A percentile compares a stretch with the other conserved stretches of the same genome.
phyloP scores from a whole-genome alignment of 1,140 invertebrate genomes.

The Plectus sambesii region DNA sequence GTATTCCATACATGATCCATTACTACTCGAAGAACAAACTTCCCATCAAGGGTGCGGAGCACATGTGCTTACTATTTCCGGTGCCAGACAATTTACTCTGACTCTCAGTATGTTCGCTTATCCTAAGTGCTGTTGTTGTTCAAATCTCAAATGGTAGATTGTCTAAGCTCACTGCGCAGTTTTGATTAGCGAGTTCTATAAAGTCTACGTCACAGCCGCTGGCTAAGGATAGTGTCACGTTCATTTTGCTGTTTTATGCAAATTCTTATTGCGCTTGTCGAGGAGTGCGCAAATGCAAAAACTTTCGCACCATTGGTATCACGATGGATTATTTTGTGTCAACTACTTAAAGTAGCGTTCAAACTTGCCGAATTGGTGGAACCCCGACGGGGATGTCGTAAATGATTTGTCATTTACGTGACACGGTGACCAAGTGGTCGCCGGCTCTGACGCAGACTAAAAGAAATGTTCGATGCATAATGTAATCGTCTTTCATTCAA shows the following conservation, averaged over 20 bases:
- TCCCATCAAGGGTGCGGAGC: slow-evolving; percentile 81
- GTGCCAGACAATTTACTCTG: slow-evolving; percentile 46
- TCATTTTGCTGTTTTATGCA: background rate
- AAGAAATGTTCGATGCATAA: too few relatives aligned
- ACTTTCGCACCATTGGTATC: slow-evolving; percentile 33
- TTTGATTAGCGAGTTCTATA: too few relatives aligned
- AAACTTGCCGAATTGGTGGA: too few relatives aligned
- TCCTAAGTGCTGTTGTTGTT: slow-evolving; percentile 5
- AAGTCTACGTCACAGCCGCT: slow-evolving; percentile 33
- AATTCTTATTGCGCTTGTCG: slow-evolving; percentile 14
- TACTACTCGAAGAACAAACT: slow-evolving; percentile 81
- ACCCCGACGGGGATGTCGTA: too few relatives aligned
- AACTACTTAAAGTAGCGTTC: too few relatives aligned
- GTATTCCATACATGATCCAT: slow-evolving; percentile 78
- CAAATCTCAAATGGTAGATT: slow-evolving; percentile 6
- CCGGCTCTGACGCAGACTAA: too few relatives aligned
- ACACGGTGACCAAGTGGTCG: too few relatives aligned
- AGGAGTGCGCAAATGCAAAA: slow-evolving; percentile 28
- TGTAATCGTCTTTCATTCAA: too few relatives aligned
- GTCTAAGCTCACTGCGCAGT: slow-evolving; percentile 2
- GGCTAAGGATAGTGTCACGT: slow-evolving; percentile 24
- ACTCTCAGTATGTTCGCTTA: background rate
- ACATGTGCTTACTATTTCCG: slow-evolving; percentile 79
- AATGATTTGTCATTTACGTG: too few relatives aligned
- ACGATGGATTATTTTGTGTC: slow-evolving; percentile 42